Percentiles rank a stretch among this genome's conserved stretches.
Evolutionary conservation across 2,888 invertebrate species (phyloP).

Genomic region (Mythimna albipuncta): DNA sequence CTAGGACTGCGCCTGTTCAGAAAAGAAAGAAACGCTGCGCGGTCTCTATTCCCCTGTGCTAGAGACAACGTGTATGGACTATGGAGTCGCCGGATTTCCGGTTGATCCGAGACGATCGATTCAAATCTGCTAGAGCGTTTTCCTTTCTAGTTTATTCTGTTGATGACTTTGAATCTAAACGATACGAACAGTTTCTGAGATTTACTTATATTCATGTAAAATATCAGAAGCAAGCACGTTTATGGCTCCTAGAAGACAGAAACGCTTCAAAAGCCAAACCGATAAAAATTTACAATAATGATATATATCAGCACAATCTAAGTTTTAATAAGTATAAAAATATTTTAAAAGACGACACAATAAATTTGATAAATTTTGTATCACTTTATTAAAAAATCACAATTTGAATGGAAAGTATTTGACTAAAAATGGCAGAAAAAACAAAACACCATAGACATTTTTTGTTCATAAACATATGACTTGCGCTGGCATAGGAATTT

Average conservation of each 20-base stretch:
- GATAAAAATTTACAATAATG: conserved; percentile 57
- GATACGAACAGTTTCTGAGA: conserved; percentile 37
- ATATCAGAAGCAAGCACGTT: conserved; percentile 57
- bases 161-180: conserved; percentile 37
- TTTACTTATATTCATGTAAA: conserved; percentile 57
- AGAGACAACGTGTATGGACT: conserved; percentile 89
- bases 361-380: conserved; percentile 84
- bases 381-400: conserved; percentile 79
- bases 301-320: conserved; percentile 63
- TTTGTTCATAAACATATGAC: conserved; percentile 63
- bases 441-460: conserved; percentile 84
- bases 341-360: conserved; percentile 83
- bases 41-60: conserved; percentile 87
- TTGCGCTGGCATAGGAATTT: conserved; percentile 43
- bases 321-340: conserved; percentile 72
- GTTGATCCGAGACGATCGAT: conserved; percentile 75
- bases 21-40: conserved; percentile 90
- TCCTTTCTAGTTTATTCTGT: conserved; percentile 51
- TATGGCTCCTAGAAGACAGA: conserved; percentile 58
- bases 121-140: conserved; percentile 70
- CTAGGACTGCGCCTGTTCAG: conserved; percentile 90
- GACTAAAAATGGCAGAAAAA: conserved; percentile 87
- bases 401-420: conserved; percentile 86
- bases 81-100: conserved; percentile 89
- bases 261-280: conserved; percentile 54